Base-by-base conservation (phyloP, 2,113 vertebrate genomes). In the Orcinus orca region DNA sequence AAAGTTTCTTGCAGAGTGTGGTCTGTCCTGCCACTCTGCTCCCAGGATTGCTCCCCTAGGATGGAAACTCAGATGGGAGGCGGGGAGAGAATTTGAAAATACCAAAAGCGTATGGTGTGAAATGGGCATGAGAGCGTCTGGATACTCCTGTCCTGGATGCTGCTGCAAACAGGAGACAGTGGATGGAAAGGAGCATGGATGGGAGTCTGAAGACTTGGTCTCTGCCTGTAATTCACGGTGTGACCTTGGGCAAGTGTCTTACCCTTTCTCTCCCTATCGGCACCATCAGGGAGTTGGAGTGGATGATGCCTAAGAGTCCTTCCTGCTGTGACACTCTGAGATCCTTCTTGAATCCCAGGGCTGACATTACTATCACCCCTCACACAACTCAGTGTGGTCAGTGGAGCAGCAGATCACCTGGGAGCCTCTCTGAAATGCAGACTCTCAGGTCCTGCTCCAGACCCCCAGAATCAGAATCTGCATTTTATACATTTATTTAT, bases 291-390 rank as follows among this genome's bases (percentile, higher is more conserved):
- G n/a, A 60, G 6, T 29, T 47, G 60, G 41, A 18, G 18, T 33
- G 9, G 44, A 14, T 26, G 73, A 93, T 55, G 84, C 53, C 74
- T 60, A 53, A 65, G 80, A 70, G 60, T 36, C 13, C 31, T 93
- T 76, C 81, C 41, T 6, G 9, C 80, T 68, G 38, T 41, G 55
- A 68, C 10, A 26, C 5, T 17, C 83, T 76, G 85, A 62, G 55
- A 63, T 9, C 17, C 41, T n/a, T 41, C 38, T 50, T 44, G 20
- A 60, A 12, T 18, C 60, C 38, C 36, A 20, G 53, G 53, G 38
- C 79, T 31, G 62, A 15, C 5, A 0, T 20, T 5, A 2, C 9
- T 3, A 0, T 53, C 29, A 41, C 25, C 44, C 26, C 8, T n/a
- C 26, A 12, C 2, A 8, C 33, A 2, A 2, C 31, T 71, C 55